phyloP scores from a whole-genome alignment of 2,797 vertebrate species.

The Anas georgica region DNA sequence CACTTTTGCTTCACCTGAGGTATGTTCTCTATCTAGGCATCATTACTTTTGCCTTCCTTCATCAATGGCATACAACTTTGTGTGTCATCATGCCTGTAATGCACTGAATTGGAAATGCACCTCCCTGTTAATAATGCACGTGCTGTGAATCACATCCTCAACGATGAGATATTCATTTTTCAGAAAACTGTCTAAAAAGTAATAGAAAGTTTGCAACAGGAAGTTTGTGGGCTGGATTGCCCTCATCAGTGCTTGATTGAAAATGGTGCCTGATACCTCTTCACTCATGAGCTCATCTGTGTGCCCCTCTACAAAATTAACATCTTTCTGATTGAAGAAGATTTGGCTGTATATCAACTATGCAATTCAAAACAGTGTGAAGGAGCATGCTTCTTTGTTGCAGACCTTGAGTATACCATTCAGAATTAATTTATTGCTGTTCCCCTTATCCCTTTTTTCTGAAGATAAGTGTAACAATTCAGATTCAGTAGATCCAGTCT shows the following conservation, averaged over 20 bases:
- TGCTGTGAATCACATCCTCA: neutral
- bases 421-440: constrained; percentile 5
- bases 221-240: neutral
- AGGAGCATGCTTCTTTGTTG: neutral
- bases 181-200: neutral
- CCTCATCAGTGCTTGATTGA: neutral
- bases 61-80: neutral
- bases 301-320: neutral
- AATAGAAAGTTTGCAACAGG: neutral
- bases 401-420: neutral
- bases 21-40: neutral
- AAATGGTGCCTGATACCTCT: neutral
- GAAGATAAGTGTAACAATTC: neutral
- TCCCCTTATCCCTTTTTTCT: neutral
- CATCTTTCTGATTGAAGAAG: neutral
- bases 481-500: neutral
- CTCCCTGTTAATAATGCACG: neutral
- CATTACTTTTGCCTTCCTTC: neutral
- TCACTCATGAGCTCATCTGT: neutral
- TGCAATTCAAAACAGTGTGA: neutral
- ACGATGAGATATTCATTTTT: neutral
- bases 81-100: neutral
- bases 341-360: neutral
- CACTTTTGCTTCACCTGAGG: neutral
- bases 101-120: neutral